A percentile compares a stretch with the other conserved stretches of the same genome.
These are phyloP conservation scores for Cladorhizidae sp. DNA, from an alignment of 37 sponge, comb jelly and placozoan genomes.

Conservation along the genomic window DNA sequence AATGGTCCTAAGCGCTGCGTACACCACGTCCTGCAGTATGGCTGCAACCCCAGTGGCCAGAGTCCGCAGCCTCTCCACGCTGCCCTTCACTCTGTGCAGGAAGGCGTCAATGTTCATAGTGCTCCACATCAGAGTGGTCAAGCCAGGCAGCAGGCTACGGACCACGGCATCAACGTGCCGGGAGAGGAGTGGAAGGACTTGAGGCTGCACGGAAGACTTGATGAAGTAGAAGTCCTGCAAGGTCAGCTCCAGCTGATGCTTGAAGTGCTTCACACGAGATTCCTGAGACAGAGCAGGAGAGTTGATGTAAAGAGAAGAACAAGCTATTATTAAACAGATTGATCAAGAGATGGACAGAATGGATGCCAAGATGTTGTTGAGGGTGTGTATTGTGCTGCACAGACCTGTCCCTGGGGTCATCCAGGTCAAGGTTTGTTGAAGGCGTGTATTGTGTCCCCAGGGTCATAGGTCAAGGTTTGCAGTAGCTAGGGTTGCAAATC, in stretches of 20 bases:
- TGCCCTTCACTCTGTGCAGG: constrained; percentile 57
- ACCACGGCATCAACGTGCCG: constrained; percentile 38
- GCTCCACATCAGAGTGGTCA: constrained; percentile 90
- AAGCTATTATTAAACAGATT: too few species aligned
- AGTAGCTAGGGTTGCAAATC: too few species aligned
- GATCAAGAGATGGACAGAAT: too few species aligned
- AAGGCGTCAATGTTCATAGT: constrained; percentile 93
- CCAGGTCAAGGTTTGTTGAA: too few species aligned
- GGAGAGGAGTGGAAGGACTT: constrained; percentile 58
- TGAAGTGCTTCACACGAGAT: constrained; percentile 71
- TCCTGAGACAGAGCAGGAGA: constrained; percentile 44
- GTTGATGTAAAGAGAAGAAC: neutral
- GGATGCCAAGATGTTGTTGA: too few species aligned
- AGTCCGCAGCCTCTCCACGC: constrained; percentile 28
- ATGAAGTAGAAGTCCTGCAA: constrained; percentile 54
- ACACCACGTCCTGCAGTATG: constrained; percentile 41
- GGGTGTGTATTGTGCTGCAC: neutral
- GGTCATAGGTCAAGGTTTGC: too few species aligned
- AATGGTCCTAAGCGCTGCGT: constrained; percentile 30
- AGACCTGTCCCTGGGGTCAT: too few species aligned
- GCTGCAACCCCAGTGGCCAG: constrained; percentile 10
- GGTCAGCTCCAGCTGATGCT: constrained; percentile 68
- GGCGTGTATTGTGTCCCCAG: too few species aligned
- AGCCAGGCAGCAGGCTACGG: constrained; percentile 76
- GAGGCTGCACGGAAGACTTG: constrained; percentile 24